These are phyloP conservation scores for Chelonoidis abingdonii DNA, from an alignment of 2,113 vertebrate species.

Conservation along the genomic window DNA sequence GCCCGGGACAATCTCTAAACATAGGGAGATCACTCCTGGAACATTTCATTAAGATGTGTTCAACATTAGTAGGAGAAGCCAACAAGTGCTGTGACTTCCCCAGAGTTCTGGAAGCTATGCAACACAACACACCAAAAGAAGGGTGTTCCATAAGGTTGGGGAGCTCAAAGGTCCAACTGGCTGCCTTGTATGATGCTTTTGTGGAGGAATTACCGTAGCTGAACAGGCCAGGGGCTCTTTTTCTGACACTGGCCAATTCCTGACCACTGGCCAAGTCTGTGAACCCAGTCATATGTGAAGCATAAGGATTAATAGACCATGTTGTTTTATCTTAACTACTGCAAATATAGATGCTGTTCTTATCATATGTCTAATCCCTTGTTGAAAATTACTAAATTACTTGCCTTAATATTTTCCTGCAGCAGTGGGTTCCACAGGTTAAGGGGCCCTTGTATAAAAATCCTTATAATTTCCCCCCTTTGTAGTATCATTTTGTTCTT, in stretches of 20 bases:
- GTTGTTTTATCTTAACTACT: neutral
- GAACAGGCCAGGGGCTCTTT: neutral
- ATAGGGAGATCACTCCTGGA: neutral
- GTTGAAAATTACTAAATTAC: neutral
- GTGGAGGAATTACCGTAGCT: neutral
- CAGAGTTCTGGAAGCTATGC: neutral
- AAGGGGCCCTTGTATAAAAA: neutral
- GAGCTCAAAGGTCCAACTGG: neutral
- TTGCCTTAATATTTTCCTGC: neutral
- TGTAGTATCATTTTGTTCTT: neutral
- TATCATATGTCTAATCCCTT: no score
- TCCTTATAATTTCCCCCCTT: neutral
- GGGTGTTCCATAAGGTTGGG: neutral
- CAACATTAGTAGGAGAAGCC: neutral
- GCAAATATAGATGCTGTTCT: neutral
- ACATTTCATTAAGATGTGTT: neutral
- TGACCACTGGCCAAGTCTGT: neutral
- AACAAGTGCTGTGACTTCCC: neutral
- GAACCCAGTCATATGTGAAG: neutral
- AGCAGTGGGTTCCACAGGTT: neutral
- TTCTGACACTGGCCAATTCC: neutral
- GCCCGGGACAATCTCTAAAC: neutral
- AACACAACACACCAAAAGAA: neutral
- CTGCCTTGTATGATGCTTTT: neutral
- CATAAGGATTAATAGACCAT: neutral